phyloP scores from a whole-genome alignment of 2,888 invertebrate species.

The Tachina fera region DNA sequence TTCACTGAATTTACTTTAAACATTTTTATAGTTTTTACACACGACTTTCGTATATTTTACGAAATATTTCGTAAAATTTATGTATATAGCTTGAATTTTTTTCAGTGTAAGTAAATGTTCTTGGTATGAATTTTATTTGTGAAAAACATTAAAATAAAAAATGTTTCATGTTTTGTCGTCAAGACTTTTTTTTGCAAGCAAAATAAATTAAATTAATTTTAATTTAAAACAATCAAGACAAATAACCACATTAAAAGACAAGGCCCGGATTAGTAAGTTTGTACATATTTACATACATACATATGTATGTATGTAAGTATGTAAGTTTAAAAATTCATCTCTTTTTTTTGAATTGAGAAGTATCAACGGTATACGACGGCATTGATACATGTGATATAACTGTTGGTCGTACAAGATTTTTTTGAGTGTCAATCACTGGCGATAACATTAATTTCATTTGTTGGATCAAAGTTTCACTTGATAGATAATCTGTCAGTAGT shows the following conservation, averaged over 20 bases:
- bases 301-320: background rate
- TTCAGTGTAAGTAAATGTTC: constrained; percentile 30
- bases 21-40: no score
- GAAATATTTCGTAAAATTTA: no score
- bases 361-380: background rate
- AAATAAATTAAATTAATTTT: constrained; percentile 1
- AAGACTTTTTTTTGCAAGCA: constrained; percentile 8
- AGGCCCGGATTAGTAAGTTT: constrained; percentile 32
- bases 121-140: constrained; percentile 26
- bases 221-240: constrained; percentile 40
- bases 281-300: no score
- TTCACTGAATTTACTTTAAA: no score
- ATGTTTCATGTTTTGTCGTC: constrained; percentile 1
- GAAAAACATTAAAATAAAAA: background rate
- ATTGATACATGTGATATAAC: constrained; percentile 17
- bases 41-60: no score
- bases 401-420: constrained; percentile 9
- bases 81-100: no score
- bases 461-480: background rate
- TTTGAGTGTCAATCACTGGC: constrained; percentile 7
- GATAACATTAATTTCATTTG: background rate
- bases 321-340: constrained; percentile 29
- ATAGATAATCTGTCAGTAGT: constrained; percentile 9
- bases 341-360: constrained; percentile 12
- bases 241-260: constrained; percentile 44